Evolutionary conservation across 2,113 vertebrate genomes (phyloP).

Genomic region (Tylochromis polylepis): DNA sequence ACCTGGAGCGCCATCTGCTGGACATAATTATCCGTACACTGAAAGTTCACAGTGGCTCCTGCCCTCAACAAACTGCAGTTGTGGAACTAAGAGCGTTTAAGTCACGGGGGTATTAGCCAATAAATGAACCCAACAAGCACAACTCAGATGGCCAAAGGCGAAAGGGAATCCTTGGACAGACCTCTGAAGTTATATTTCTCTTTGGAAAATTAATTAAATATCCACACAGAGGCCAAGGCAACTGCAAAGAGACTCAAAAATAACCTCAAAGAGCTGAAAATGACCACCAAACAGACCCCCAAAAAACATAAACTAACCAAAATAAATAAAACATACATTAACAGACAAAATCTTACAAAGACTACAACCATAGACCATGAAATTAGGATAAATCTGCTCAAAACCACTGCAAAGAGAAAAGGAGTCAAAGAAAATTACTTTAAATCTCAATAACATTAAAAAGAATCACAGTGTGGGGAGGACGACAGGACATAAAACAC

Average conservation of each 20-base stretch:
- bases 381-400: neutral
- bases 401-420: neutral
- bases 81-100: neutral
- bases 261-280: neutral
- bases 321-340: too few relatives aligned
- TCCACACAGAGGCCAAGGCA: neutral
- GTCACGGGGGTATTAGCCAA: neutral
- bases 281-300: neutral
- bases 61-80: neutral
- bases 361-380: neutral
- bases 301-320: too few relatives aligned
- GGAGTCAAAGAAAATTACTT: neutral
- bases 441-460: too few relatives aligned
- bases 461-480: too few relatives aligned
- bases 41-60: neutral
- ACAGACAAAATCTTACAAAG: neutral
- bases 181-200: neutral
- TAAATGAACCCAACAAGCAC: neutral
- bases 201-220: neutral
- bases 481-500: neutral
- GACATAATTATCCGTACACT: neutral
- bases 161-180: neutral
- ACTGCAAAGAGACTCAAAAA: neutral
- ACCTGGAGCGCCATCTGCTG: slow-evolving; percentile 54
- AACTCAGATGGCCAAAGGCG: neutral